Evolutionary conservation across 2,797 vertebrate genomes (phyloP), one percentile per base, ranked within the genome.

Genomic region (Cynopterus sphinx): DNA sequence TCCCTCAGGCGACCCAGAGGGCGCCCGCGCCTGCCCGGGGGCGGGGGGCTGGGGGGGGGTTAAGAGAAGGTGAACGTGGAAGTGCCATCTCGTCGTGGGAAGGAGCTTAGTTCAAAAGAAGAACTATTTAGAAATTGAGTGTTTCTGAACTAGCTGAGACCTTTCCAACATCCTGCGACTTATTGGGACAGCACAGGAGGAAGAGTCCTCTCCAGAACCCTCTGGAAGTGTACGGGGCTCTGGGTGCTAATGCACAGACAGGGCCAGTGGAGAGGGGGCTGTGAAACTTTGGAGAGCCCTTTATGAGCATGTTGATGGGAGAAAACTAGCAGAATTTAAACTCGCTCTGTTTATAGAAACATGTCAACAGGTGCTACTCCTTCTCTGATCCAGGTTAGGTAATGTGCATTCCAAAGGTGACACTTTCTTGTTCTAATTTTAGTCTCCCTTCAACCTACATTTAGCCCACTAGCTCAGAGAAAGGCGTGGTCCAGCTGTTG

Each of bases 121-220:
- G 51, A 41, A 5, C 11, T 43, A 1, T 53, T 16, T 41, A 24
- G 49, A 3, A n/a, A 24, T 16, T 17, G n/a, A 74, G 49, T 51
- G 26, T 19, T 19, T 70, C 83, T 10, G 31, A 73, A 6, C 13
- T 3, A 2, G 5, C 68, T 6, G 74, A 0, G 0, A 15, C 17
- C 43, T 2, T 46, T 51, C 43, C 43, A 61, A 49, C 12, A 5
- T 8, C 11, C 63, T 13, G 2, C 15, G 21, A 3, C 12, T 55
- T 24, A 7, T 1, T 19, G n/a, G 49, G 46, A 10, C 3, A 13
- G 12, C 26, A 39, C 4, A 3, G 31, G 22, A 8, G 4, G 15
- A 19, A 19, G 31, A 53, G 13, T 39, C 59, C 21, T 28, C 17
- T 33, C 9, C 11, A 39, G 79, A 79, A 65, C 39, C 10, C 41